Evolutionary conservation across 92 coral and sea anemone species (phyloP).

Genomic region (Epizoanthus fatuus): DNA sequence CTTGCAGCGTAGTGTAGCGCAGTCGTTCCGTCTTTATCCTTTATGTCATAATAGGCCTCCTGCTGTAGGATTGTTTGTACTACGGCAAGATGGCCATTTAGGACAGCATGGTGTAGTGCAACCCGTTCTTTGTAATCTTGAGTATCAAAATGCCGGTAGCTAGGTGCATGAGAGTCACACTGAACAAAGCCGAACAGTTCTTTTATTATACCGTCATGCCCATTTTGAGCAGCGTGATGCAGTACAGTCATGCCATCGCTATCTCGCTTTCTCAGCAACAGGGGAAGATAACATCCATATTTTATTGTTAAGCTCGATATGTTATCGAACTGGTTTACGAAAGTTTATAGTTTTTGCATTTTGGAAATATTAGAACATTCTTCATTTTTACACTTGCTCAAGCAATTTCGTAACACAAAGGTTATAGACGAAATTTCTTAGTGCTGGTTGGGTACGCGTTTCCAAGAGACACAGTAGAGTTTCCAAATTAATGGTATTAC

Average conservation of each 20-base stretch:
- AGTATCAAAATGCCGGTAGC: too few relatives aligned
- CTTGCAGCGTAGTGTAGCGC: constrained; percentile 18
- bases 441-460: background rate
- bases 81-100: background rate
- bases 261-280: too few relatives aligned
- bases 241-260: background rate
- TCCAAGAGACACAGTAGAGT: background rate
- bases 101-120: constrained; percentile 27
- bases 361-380: background rate
- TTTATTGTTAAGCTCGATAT: too few relatives aligned
- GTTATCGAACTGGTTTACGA: too few relatives aligned
- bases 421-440: background rate
- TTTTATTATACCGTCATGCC: background rate
- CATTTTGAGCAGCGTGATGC: background rate
- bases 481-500: constrained; percentile 8
- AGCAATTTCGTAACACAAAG: background rate
- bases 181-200: background rate
- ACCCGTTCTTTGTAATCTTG: background rate
- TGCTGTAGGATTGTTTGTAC: background rate
- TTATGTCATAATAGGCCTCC: background rate
- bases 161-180: background rate
- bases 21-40: constrained; percentile 7
- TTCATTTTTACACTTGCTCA: background rate
- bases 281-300: too few relatives aligned
- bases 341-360: too few relatives aligned